Conservation (phyloP, 2,888 invertebrate species). For the Cheilosia vernalis region DNA sequence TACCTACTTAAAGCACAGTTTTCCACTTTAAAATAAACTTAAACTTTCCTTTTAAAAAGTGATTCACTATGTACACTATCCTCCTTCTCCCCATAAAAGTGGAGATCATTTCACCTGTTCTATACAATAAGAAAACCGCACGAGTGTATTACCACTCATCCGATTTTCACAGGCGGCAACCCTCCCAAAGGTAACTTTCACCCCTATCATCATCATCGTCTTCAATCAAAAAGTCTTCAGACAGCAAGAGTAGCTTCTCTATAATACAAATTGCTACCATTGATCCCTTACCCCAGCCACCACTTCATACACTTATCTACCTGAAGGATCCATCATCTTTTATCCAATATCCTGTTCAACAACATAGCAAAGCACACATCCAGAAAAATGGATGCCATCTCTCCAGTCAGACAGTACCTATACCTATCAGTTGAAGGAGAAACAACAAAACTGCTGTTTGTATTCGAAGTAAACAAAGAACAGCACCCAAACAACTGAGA, state of each 20-base stretch:
- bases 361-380: constrained; percentile 21
- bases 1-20: no score
- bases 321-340: constrained; percentile 54
- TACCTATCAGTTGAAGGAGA: constrained; percentile 6
- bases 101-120: no score
- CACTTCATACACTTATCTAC: constrained; percentile 11
- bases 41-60: no score
- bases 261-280: constrained; percentile 38
- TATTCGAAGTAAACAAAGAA: constrained; percentile 37
- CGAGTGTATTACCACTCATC: constrained; percentile 2
- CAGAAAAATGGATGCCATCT: background rate
- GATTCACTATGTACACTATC: no score
- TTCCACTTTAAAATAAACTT: no score
- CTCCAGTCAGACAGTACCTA: background rate
- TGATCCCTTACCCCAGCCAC: background rate
- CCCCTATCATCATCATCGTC: constrained; percentile 40
- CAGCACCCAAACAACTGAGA: background rate
- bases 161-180: constrained; percentile 20
- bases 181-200: constrained; percentile 17
- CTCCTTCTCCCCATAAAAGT: no score
- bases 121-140: background rate
- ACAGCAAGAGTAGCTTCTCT: constrained; percentile 4
- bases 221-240: constrained; percentile 48
- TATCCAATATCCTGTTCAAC: constrained; percentile 42
- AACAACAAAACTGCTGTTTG: constrained; percentile 38